A percentile compares a stretch with the other conserved stretches of the same genome.
Evolutionary conservation across 1,140 invertebrate genomes (phyloP).

Genomic region (Leucophenga varia): DNA sequence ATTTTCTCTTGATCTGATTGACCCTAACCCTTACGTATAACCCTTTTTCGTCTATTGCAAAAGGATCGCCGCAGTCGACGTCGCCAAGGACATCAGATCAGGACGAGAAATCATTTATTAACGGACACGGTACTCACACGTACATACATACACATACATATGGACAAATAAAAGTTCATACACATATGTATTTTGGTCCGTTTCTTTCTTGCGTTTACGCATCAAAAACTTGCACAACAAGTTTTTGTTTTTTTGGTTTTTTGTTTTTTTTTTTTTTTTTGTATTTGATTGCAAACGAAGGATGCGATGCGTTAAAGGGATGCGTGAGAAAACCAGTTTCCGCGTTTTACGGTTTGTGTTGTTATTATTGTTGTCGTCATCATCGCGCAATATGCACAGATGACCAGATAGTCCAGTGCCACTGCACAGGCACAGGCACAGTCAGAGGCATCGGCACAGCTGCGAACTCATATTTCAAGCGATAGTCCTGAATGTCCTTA

Average conservation of each 20-base stretch:
- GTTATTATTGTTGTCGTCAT: too few relatives aligned
- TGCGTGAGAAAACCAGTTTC: conserved; percentile 48
- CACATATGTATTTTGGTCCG: conserved; percentile 33
- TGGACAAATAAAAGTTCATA: too few relatives aligned
- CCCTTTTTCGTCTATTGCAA: conserved; percentile 9
- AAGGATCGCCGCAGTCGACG: conserved; percentile 24
- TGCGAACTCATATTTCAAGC: too few relatives aligned
- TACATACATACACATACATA: conserved; percentile 10
- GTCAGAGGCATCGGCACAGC: too few relatives aligned
- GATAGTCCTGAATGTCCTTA: too few relatives aligned
- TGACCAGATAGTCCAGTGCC: too few relatives aligned
- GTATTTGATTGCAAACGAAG: background rate
- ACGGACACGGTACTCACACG: conserved; percentile 4
- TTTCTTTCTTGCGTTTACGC: conserved; percentile 5
- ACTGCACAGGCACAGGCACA: too few relatives aligned
- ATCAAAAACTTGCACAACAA: background rate
- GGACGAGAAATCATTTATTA: conserved; percentile 1
- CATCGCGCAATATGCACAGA: too few relatives aligned
- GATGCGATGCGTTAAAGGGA: conserved; percentile 10
- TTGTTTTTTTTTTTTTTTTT: conserved; percentile 8
- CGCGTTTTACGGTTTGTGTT: too few relatives aligned
- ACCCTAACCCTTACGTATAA: conserved; percentile 10
- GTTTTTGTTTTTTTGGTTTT: conserved; percentile 11
- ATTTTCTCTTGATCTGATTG: background rate
- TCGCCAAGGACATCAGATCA: conserved; percentile 6